Percentiles rank a stretch among this genome's conserved stretches.
Conservation (phyloP, 2,888 invertebrate species). For the Macrophya alboannulata region DNA sequence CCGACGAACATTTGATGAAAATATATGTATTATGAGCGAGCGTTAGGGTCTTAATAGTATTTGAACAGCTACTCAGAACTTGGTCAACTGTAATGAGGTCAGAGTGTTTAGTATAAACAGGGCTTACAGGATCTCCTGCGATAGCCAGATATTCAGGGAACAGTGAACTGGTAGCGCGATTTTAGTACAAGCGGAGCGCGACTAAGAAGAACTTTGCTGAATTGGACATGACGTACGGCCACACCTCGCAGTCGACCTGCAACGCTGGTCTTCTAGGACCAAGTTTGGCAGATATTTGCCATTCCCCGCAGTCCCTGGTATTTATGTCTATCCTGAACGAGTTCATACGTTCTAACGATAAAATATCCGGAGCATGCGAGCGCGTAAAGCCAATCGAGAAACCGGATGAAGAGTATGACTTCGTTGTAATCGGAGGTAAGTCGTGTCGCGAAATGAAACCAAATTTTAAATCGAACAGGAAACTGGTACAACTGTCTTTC, state of each 20-base stretch:
- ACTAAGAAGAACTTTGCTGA: background rate
- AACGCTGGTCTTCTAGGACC: constrained; percentile 79
- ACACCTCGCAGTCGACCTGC: background rate
- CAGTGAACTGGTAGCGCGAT: background rate
- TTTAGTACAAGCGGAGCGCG: background rate
- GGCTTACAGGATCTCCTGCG: background rate
- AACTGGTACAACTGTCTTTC: too few species aligned
- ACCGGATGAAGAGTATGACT: constrained; percentile 33
- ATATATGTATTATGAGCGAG: too few species aligned
- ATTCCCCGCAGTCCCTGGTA: constrained; percentile 83
- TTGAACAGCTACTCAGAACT: background rate
- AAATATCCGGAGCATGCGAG: constrained; percentile 77
- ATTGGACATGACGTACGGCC: background rate
- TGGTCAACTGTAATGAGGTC: background rate
- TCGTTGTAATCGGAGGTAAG: constrained; percentile 1
- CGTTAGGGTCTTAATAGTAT: background rate
- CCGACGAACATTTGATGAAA: too few species aligned
- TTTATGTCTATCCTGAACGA: constrained; percentile 86
- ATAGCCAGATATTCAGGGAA: background rate
- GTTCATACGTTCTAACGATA: constrained; percentile 80
- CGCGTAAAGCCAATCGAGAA: background rate
- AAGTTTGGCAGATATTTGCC: constrained; percentile 82
- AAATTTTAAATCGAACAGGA: background rate
- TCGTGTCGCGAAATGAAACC: background rate
- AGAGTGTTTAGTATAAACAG: background rate